Conservation (phyloP, 2,797 vertebrate genomes). For the Pangasius sanitwongsei region DNA sequence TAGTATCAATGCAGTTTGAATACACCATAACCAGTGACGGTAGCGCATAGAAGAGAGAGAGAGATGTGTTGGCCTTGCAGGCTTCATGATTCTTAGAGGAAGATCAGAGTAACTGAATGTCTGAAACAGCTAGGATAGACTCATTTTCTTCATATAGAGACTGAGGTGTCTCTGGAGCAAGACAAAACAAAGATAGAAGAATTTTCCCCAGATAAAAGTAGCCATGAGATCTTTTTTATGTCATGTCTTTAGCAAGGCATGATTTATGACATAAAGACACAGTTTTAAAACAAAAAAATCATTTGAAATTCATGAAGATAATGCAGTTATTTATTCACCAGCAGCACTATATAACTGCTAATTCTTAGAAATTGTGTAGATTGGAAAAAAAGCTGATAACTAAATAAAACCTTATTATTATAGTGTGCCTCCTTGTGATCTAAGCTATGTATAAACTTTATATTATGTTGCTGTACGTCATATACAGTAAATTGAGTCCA, state of each 20-base stretch:
- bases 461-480: neutral
- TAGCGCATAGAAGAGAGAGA: slow-evolving; percentile 52
- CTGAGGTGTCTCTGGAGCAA: neutral
- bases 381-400: neutral
- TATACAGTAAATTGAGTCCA: neutral
- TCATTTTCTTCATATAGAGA: slow-evolving; percentile 35
- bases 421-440: neutral
- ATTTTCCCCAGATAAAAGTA: neutral
- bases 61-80: slow-evolving; percentile 63
- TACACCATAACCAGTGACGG: slow-evolving; percentile 59
- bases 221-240: neutral
- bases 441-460: neutral
- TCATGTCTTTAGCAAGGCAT: neutral
- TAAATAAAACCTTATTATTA: neutral
- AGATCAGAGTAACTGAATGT: slow-evolving; percentile 74
- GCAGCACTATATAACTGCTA: neutral
- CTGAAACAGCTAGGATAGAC: slow-evolving; percentile 72
- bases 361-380: neutral
- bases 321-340: neutral
- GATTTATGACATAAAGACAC: neutral
- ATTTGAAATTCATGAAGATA: neutral
- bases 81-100: slow-evolving; percentile 74
- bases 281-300: neutral
- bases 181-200: neutral
- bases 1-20: slow-evolving; percentile 66